These are phyloP conservation scores for Amazona vittata DNA, from an alignment of 2,113 vertebrate species.

Conservation along the genomic window DNA sequence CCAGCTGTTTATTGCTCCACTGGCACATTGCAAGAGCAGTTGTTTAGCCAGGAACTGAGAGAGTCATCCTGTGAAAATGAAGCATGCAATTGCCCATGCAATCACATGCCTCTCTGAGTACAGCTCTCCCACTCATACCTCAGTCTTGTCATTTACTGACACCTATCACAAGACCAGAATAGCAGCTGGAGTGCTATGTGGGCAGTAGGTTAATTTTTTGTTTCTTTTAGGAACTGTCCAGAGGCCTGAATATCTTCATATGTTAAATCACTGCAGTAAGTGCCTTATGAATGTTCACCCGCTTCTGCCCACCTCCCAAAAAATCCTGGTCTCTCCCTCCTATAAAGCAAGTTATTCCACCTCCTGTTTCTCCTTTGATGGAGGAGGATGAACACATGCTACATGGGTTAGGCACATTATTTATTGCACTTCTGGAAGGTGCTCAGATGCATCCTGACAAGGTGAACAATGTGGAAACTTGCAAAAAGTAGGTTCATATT, in stretches of 20 bases:
- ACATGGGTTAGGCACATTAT: rapidly evolving
- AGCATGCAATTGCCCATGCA: not conserved
- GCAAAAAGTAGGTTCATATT: not conserved
- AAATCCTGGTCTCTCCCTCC: not conserved
- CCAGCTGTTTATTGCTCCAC: not conserved
- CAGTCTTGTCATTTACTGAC: not conserved
- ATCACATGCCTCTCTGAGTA: not conserved
- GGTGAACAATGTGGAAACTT: not conserved
- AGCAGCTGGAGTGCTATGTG: not conserved
- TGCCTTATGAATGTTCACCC: not conserved
- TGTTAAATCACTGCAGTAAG: not conserved
- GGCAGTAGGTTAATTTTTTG: not conserved
- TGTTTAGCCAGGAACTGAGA: not conserved
- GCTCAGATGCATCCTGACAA: not conserved
- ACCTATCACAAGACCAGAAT: not conserved
- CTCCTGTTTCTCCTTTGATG: not conserved
- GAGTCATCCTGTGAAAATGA: not conserved
- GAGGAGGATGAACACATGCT: not conserved
- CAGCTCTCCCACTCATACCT: not conserved
- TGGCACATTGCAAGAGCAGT: not conserved
- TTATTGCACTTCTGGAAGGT: not conserved
- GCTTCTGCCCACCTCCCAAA: not conserved
- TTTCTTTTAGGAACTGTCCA: not conserved
- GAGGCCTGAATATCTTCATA: not conserved
- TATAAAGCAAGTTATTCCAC: not conserved